Base-by-base conservation (phyloP, 2,888 invertebrate species). In the Drosophila ezoana region DNA sequence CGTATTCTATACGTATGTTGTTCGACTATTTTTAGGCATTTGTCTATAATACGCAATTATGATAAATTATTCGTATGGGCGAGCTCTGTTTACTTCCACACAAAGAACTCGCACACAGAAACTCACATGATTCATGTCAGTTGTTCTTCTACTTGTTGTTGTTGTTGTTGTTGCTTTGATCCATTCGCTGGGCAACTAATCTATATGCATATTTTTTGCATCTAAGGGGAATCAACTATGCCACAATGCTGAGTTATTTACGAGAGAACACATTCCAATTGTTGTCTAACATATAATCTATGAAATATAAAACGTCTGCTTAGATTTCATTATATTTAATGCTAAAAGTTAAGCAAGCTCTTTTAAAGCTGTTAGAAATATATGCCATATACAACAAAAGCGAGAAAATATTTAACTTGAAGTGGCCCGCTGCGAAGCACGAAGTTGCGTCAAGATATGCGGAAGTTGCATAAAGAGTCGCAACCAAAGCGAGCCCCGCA, bases 11-110 rank as follows among this genome's bases (percentile, higher is more conserved):
- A 40, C 43, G 28, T 28, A 28, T 3, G 18, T 8, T 62, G 40
- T 35, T 38, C 37, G n/a, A 3, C 45, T 72, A 60, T 75, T 67
- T 67, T 67, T 62, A 52, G 72, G 23, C 45, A 43, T 59, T 69
- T 71, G 68, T 72, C 69, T 72, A 75, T 78, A 66, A 72, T 65
- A 68, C 61, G 63, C 51, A 60, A 53, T 62, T 65, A 68, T 76
- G 69, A 76, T 72, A 70, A 79, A 68, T 79, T 72, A 79, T 72
- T 67, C 61, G 68, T 23, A 51, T 32, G 23, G 20, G 43, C 57
- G 72, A 79, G 76, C 62, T 76, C 60, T 69, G 62, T 32, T 57
- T 44, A 8, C 35, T 20, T 28, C 14, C 41, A 47, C 44, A 33
- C 56, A 62, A 37, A 57, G 20, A 64, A 16, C 49, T 23, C 20